These are phyloP conservation scores for Buceros bicornis DNA, from an alignment of 2,797 vertebrate genomes.

Conservation along the genomic window DNA sequence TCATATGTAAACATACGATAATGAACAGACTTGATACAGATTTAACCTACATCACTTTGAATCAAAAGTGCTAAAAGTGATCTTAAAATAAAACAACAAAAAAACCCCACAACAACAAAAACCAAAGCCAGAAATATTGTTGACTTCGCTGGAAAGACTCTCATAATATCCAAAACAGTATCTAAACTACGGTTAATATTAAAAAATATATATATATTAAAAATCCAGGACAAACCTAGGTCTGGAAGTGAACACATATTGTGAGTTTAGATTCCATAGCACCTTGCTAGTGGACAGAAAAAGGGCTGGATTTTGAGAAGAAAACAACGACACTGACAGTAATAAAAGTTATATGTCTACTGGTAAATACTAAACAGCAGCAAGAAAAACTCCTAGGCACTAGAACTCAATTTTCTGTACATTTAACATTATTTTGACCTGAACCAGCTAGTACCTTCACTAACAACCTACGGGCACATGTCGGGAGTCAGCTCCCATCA, in stretches of 20 bases:
- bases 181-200: neutral
- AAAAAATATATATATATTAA: neutral
- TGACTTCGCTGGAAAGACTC: neutral
- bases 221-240: neutral
- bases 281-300: neutral
- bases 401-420: neutral
- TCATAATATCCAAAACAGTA: neutral
- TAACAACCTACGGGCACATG: neutral
- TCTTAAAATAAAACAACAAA: neutral
- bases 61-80: neutral
- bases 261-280: neutral
- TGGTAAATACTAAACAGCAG: neutral
- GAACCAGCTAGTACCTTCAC: neutral
- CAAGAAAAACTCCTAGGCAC: neutral
- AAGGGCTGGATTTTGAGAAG: neutral
- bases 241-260: neutral
- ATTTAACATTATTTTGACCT: neutral
- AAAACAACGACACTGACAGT: neutral
- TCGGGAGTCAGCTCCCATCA: neutral
- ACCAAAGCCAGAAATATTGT: neutral
- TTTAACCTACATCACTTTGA: neutral
- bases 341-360: neutral
- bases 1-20: neutral
- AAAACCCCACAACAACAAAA: too few relatives aligned
- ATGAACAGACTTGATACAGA: neutral